Percentiles rank a stretch among this genome's conserved stretches.
Conservation (phyloP, 2,888 invertebrate species). For the Idaea aversata region DNA sequence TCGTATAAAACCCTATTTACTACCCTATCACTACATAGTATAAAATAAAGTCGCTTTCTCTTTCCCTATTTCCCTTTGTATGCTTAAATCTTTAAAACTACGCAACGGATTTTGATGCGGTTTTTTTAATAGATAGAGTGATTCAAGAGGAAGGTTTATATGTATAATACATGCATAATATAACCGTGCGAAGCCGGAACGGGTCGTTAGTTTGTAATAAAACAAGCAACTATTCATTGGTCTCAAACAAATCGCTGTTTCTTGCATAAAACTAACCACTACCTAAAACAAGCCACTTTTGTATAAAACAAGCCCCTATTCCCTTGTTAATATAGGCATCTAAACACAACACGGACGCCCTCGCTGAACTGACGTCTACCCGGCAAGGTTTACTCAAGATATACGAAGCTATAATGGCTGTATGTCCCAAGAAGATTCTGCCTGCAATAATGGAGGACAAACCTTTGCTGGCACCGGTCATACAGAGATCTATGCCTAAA, state of each 20-base stretch:
- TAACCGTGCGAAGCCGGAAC: too few species aligned
- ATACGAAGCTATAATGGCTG: conserved; percentile 80
- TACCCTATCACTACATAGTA: too few species aligned
- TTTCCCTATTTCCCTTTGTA: too few species aligned
- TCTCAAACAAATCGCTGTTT: not conserved
- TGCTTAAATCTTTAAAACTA: too few species aligned
- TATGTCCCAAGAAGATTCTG: conserved; percentile 81
- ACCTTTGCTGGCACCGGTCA: conserved; percentile 56
- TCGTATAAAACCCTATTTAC: not conserved
- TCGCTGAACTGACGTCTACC: conserved; percentile 79
- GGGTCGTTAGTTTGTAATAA: not conserved
- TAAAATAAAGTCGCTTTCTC: too few species aligned
- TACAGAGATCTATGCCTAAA: conserved; percentile 63
- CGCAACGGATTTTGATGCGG: too few species aligned
- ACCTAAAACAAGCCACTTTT: too few species aligned
- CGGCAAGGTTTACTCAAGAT: conserved; percentile 82
- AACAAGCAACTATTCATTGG: not conserved
- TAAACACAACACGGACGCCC: conserved; percentile 81
- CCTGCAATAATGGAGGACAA: conserved; percentile 78
- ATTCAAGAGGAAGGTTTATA: too few species aligned
- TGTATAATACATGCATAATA: too few species aligned
- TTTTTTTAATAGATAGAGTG: too few species aligned
- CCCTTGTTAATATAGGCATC: conserved; percentile 48
- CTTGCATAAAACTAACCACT: not conserved
- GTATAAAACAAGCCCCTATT: not conserved